phyloP scores from a whole-genome alignment of 2,888 invertebrate species.

The Calameuta pallipes region DNA sequence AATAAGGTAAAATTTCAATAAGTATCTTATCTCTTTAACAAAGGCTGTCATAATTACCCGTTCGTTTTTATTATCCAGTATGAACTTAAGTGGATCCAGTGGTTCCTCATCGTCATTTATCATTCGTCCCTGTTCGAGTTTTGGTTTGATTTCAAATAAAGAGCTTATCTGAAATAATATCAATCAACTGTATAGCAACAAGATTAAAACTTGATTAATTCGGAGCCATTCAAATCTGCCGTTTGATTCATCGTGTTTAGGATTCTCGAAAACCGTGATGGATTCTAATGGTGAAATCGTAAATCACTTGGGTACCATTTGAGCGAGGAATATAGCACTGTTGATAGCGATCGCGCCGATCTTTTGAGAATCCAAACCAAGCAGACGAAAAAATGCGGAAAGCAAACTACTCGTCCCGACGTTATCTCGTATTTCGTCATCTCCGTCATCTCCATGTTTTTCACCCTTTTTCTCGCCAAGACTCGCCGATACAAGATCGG shows the following conservation, averaged over 20 bases:
- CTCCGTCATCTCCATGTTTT: constrained; percentile 41
- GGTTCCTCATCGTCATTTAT: constrained; percentile 18
- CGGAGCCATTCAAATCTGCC: constrained; percentile 5
- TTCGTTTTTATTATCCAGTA: constrained; percentile 73
- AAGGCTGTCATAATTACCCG: constrained; percentile 59
- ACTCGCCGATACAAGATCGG: constrained; percentile 72
- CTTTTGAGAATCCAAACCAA: constrained; percentile 82
- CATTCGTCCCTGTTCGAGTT: constrained; percentile 53
- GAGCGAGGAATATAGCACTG: constrained; percentile 84
- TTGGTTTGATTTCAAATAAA: constrained; percentile 67
- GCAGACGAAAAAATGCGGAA: constrained; percentile 73
- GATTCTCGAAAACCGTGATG: background rate
- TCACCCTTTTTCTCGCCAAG: constrained; percentile 59
- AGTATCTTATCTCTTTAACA: background rate
- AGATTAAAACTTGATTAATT: background rate
- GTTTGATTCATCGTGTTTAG: constrained; percentile 12
- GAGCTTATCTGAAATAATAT: constrained; percentile 72
- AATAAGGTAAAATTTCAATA: background rate
- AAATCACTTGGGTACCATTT: constrained; percentile 72
- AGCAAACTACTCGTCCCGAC: constrained; percentile 55
- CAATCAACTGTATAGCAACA: background rate
- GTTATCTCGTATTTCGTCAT: constrained; percentile 33
- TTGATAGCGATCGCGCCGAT: constrained; percentile 86
- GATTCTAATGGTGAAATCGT: background rate
- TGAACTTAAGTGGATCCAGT: constrained; percentile 71